Base-by-base conservation (phyloP, 2,888 invertebrate species). In the Opisthograptis luteolata region DNA sequence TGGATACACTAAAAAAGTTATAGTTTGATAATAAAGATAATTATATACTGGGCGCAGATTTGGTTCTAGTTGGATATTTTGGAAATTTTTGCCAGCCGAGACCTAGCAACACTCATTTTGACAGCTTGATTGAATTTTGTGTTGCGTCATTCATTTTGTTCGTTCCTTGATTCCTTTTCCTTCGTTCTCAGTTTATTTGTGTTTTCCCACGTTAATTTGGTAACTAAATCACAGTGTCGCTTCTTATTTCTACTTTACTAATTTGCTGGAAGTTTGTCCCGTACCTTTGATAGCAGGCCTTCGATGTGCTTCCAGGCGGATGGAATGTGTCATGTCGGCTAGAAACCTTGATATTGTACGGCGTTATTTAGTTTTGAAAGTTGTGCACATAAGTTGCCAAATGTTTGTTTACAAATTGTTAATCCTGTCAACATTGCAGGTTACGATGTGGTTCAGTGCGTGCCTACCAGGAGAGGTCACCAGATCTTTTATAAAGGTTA, bases 401-500 rank as follows among this genome's bases (percentile, higher is more conserved):
- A 59, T 63, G 64, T 65, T 69, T 49, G 51, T 51, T 45, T 46
- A 42, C 35, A 53, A 52, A 19, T 51, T 46, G 9, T 28, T 36
- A 14, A 44, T 35, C 1, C 17, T 17, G 2, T 10, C 35, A 45
- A 51, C 35, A 41, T 88, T 88, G 39, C 84, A 89, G 89, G 79
- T 64, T 86, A 84, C 39, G 87, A 88, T 68, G 66, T 88, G 59
- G 89, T 87, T 40, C 84, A 84, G 65, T 90, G 88, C 65, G 87
- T 90, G 25, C 87, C 89, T 3, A 87, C 89, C 8, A 84, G 82
- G 55, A 89, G 86, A 56, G 90, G 90, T 5, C 87, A 87, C 52
- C 87, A 87, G 50, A 84, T 90, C 39, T 63, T 90, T 45, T 86
- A 83, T 58, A 85, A 89, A 70, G 88, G 88, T 60, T 91, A 86